phyloP scores from a whole-genome alignment of 2,888 invertebrate species.

The Erynnis tages region DNA sequence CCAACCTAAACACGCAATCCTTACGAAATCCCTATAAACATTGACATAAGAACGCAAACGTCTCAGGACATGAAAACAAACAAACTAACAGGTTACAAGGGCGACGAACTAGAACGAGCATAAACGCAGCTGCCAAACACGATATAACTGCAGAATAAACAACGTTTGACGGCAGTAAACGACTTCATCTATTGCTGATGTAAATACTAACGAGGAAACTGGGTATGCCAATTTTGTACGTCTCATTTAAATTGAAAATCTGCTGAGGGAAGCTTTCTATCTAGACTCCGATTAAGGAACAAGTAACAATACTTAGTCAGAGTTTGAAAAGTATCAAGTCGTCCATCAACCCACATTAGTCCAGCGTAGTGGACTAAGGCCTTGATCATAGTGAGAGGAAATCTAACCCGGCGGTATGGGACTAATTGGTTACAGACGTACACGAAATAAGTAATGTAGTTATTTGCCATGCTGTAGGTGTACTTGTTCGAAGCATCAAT shows the following conservation, averaged over 20 bases:
- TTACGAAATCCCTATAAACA: constrained; percentile 35
- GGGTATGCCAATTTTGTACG: background rate
- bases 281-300: too few relatives aligned
- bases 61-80: constrained; percentile 49
- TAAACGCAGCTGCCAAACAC: constrained; percentile 35
- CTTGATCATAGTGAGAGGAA: too few relatives aligned
- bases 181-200: constrained; percentile 7
- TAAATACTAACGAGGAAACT: constrained; percentile 9
- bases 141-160: constrained; percentile 29
- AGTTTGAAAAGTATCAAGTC: too few relatives aligned
- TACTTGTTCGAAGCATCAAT: too few relatives aligned
- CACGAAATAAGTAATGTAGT: too few relatives aligned
- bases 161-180: constrained; percentile 33
- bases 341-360: too few relatives aligned
- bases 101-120: constrained; percentile 48
- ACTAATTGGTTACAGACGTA: too few relatives aligned
- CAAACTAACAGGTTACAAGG: constrained; percentile 45
- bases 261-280: too few relatives aligned
- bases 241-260: constrained; percentile 35
- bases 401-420: too few relatives aligned
- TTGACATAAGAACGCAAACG: constrained; percentile 38
- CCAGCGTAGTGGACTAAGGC: too few relatives aligned
- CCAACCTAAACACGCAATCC: constrained; percentile 27
- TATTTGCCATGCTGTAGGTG: too few relatives aligned
- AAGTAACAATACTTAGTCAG: too few relatives aligned